A percentile compares a stretch with the other conserved stretches of the same genome.
Evolutionary conservation across 2,888 invertebrate genomes (phyloP).

Genomic region (Catocala fraxini): DNA sequence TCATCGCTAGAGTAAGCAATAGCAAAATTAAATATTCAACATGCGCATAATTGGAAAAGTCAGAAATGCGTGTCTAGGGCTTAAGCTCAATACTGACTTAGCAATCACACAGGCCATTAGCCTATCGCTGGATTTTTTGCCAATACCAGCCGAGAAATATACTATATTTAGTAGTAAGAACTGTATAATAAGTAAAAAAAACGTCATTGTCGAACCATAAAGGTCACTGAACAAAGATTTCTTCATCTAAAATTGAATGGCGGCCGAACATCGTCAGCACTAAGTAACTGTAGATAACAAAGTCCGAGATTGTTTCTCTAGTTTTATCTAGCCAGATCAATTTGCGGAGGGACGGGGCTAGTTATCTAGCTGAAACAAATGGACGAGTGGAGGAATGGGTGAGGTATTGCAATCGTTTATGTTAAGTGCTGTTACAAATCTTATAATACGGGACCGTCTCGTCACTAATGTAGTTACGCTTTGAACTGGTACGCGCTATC

Average conservation of each 20-base stretch:
- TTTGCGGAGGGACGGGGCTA: constrained; percentile 17
- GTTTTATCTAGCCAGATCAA: constrained; percentile 30
- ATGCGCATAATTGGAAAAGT: no score
- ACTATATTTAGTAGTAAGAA: no score
- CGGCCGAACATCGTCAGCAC: not conserved
- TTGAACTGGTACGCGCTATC: constrained; percentile 2
- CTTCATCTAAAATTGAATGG: not conserved
- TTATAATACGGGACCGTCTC: constrained; percentile 20
- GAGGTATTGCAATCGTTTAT: constrained; percentile 34
- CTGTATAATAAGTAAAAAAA: no score
- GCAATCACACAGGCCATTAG: no score
- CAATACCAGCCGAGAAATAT: no score
- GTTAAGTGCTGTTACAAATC: constrained; percentile 34
- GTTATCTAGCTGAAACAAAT: constrained; percentile 24
- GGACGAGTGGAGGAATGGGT: constrained; percentile 26
- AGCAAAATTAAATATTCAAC: no score
- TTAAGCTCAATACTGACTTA: no score
- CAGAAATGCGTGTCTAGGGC: no score
- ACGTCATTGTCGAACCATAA: no score
- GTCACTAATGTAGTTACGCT: constrained; percentile 19
- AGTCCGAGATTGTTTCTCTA: constrained; percentile 11
- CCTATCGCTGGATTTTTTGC: no score
- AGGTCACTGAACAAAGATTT: no score
- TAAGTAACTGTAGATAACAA: constrained; percentile 2
- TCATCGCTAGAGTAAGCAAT: no score